Base-by-base conservation (phyloP, 92 coral and sea anemone species). In the Zoanthus sociatus region DNA sequence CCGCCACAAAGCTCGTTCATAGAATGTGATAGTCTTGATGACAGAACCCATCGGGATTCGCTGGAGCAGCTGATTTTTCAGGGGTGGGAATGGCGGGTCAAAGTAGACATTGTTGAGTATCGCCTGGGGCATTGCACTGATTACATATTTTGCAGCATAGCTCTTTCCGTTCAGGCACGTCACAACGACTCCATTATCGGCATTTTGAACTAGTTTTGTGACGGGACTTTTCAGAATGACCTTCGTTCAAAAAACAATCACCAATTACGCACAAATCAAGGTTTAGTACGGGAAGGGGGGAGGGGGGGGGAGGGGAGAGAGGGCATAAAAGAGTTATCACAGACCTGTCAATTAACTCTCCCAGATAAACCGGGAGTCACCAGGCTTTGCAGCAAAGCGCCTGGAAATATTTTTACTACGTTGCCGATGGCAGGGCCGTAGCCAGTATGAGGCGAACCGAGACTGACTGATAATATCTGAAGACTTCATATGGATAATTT, bases 121-220 rank as follows among this genome's bases (percentile, higher is more conserved):
- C 73, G 94, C 99, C 78, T 96, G 99, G 1, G 99, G 99, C 93
- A 96, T 96, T 75, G 99, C 99, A 90, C 99, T 95, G 71, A 96
- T 92, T 68, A 87, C 98, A 83, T 87, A 96, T 86, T 95, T 88
- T 33, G 97, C 95, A 90, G 90, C 87, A 83, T 93, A 96, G 31
- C 72, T 88, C 79, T 95, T 96, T 86, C 98, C 98, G 89, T 96
- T 88, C 63, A 87, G 90, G 83, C 99, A 96, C 46, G 97, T 93
- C 12, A 96, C 95, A 70, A 89, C 83, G 0, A 95, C 94, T 63
- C 32, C 69, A 64, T 91, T 92, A 55, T 95, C 93, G 0, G 73
- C 92, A 84, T 93, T 92, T 87, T 93, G 99, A 17, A 68, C 84
- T 18, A 96, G 73, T 51, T 79, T 82, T 63, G 89, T 87, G 5